Percentiles rank a stretch among this genome's conserved stretches.
These are phyloP conservation scores for Melanostoma mellinum DNA, from an alignment of 2,888 invertebrate genomes.

Conservation along the genomic window DNA sequence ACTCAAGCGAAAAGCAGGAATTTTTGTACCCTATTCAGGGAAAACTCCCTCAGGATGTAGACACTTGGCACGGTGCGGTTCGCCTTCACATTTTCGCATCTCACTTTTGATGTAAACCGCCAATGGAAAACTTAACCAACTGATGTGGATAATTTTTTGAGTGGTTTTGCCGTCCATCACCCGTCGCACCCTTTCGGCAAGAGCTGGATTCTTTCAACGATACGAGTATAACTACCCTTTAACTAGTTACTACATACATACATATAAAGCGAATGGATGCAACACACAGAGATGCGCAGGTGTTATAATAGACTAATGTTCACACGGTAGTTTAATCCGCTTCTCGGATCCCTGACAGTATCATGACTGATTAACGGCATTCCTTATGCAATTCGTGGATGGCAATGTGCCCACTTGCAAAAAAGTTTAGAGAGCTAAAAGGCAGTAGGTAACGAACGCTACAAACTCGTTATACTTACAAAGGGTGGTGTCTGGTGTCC, in stretches of 20 bases:
- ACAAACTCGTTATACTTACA: background rate
- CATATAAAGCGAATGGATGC: slow-evolving; percentile 35
- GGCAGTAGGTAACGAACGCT: slow-evolving; percentile 11
- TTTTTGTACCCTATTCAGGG: slow-evolving; percentile 61
- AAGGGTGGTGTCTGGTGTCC: slow-evolving; percentile 1
- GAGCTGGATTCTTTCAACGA: background rate
- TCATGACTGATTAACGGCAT: slow-evolving; percentile 72
- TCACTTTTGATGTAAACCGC: slow-evolving; percentile 71
- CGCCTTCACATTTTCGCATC: slow-evolving; percentile 44
- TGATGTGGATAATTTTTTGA: slow-evolving; percentile 73
- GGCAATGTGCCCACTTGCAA: slow-evolving; percentile 66
- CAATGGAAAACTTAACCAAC: slow-evolving; percentile 71
- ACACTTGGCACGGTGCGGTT: slow-evolving; percentile 36
- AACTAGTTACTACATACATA: slow-evolving; percentile 8
- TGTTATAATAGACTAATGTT: slow-evolving; percentile 79
- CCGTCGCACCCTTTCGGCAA: slow-evolving; percentile 44
- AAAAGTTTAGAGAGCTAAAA: slow-evolving; percentile 49
- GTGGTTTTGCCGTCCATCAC: slow-evolving; percentile 62
- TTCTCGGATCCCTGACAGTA: slow-evolving; percentile 74
- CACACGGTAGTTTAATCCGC: slow-evolving; percentile 81
- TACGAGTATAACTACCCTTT: too few relatives aligned
- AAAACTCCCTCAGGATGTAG: slow-evolving; percentile 54
- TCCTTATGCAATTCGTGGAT: slow-evolving; percentile 70
- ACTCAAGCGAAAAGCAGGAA: slow-evolving; percentile 67
- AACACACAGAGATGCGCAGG: slow-evolving; percentile 75